Evolutionary conservation across 1,140 invertebrate genomes (phyloP), one percentile per base, ranked within the genome.

Genomic region (Xylocopa sonorina): DNA sequence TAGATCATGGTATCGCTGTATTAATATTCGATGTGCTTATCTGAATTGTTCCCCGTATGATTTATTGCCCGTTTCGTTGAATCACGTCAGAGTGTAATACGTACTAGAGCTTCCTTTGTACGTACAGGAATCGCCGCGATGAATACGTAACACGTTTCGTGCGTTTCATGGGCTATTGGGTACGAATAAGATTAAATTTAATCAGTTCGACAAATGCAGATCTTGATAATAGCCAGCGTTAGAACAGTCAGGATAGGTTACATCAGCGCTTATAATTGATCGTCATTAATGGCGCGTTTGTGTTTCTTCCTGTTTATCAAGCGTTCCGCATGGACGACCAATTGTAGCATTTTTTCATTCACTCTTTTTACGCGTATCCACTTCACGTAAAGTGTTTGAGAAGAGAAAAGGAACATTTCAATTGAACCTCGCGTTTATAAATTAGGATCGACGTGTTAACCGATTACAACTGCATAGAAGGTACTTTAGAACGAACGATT

Each of bases 161-260:
- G 18, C 38, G 34, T 46, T 29, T n/a, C 27, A 46, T 2, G n/a
- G 27, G 34, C 32, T n/a, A 43, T 38, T 57, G 21, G 60, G 3
- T 53, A 27, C 29, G 29, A 58, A 58, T 16, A 18, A 60, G 66
- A 69, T 60, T 29, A 69, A 66, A 69, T 60, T 69, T 55, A 69
- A 58, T 48, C 74, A 41, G 24, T 12, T 38, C 64, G n/a, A 76
- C 67, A 67, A 76, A 48, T 48, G 29, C 27, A 57, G 46, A 67
- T 43, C 43, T 58, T 14, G 1, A 50, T 21, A 38, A n/a, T 0
- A 55, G 51, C 32, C 51, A 48, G 18, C 12, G 7, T 32, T 48
- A 48, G 21, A 34, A 57, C 29, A 64, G 74, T 76, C 74, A 68
- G 24, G 21, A 58, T 50, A 69, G 66, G 66, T 77, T 69, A 60